These are phyloP conservation scores for Lepidochitona cinerea DNA, from an alignment of 2,888 invertebrate genomes.

Conservation along the genomic window DNA sequence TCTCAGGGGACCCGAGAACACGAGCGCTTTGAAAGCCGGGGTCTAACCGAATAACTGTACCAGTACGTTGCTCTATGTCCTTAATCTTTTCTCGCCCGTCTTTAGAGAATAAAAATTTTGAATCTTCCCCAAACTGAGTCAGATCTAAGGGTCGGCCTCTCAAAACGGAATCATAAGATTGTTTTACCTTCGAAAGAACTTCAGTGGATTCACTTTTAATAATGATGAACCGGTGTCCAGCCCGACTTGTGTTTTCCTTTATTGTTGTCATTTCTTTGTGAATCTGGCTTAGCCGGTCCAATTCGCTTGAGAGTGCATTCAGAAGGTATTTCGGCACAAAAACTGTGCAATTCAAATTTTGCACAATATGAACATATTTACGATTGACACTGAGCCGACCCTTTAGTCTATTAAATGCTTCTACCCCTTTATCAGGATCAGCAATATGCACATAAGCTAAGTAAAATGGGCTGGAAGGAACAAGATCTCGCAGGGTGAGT, in stretches of 20 bases:
- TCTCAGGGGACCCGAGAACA: too few species aligned
- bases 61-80: conserved; percentile 27
- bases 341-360: conserved; percentile 32
- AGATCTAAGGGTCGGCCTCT: neutral
- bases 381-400: conserved; percentile 8
- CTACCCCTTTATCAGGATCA: conserved; percentile 36
- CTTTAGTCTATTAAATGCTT: conserved; percentile 23
- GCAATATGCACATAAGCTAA: conserved; percentile 37
- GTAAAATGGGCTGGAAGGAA: conserved; percentile 21
- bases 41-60: conserved; percentile 29
- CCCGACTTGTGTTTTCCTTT: conserved; percentile 22
- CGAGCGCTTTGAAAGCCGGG: too few species aligned
- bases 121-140: conserved; percentile 26
- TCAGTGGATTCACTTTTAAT: conserved; percentile 31
- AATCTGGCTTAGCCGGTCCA: conserved; percentile 22
- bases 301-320: conserved; percentile 24
- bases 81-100: conserved; percentile 30
- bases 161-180: neutral
- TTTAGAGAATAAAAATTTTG: conserved; percentile 29
- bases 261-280: too few species aligned
- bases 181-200: conserved; percentile 31
- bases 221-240: conserved; percentile 32
- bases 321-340: conserved; percentile 27
- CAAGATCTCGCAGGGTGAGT: neutral
- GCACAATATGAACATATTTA: conserved; percentile 13